Percentiles rank a stretch among this genome's conserved stretches.
phyloP scores from a whole-genome alignment of 2,113 vertebrate genomes.

The Lasiurus borealis region DNA sequence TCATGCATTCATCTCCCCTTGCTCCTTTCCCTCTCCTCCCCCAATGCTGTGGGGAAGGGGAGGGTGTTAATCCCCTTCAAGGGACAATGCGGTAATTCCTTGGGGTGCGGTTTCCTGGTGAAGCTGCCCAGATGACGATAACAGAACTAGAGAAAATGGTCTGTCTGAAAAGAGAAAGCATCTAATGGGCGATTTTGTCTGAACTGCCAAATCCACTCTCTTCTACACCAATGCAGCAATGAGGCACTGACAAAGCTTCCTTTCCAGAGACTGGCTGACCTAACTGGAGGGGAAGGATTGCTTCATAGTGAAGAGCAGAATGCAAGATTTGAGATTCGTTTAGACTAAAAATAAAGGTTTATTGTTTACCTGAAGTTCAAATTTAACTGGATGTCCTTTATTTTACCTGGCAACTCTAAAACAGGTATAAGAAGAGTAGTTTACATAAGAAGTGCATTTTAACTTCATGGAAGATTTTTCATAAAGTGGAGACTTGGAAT shows the following conservation, averaged over 20 bases:
- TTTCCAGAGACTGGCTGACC: not conserved
- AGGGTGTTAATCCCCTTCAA: too few relatives aligned
- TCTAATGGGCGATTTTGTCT: not conserved
- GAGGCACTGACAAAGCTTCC: not conserved
- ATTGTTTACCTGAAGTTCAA: not conserved
- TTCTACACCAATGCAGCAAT: rapidly evolving
- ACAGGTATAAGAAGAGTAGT: not conserved
- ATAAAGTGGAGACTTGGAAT: not conserved
- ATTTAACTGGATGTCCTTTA: not conserved
- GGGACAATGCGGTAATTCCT: too few relatives aligned
- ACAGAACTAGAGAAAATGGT: not conserved
- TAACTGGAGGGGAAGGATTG: not conserved
- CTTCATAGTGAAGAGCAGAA: too few relatives aligned
- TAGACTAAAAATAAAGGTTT: not conserved
- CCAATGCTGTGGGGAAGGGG: too few relatives aligned
- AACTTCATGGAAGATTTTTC: not conserved
- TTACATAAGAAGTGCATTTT: not conserved
- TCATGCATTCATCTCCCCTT: not conserved
- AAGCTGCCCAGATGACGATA: not conserved
- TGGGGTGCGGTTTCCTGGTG: not conserved
- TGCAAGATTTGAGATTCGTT: not conserved
- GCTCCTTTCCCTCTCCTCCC: rapidly evolving
- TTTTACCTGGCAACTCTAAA: not conserved
- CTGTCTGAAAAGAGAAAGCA: not conserved
- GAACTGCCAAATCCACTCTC: not conserved